Conservation (phyloP, 1,140 invertebrate genomes). For the Dreissena polymorpha region DNA sequence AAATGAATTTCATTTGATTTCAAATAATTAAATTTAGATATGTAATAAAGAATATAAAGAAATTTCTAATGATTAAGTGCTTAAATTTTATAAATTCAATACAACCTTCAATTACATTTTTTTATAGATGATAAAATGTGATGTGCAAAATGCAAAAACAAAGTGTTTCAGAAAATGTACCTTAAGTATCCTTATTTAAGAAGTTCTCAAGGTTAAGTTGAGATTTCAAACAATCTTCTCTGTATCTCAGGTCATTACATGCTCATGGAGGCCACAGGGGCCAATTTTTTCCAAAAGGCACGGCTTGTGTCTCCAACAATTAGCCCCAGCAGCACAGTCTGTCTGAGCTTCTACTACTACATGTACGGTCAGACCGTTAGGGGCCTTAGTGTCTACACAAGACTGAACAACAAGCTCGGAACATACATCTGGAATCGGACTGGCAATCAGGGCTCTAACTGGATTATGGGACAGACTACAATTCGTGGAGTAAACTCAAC, state of each 20-base stretch:
- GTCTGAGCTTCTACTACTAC: conserved; percentile 75
- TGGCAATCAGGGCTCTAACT: conserved; percentile 69
- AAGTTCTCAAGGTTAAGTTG: too few species aligned
- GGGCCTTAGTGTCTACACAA: conserved; percentile 65
- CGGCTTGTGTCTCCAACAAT: conserved; percentile 67
- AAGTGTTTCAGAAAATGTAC: too few species aligned
- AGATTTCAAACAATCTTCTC: too few species aligned
- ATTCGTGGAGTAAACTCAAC: conserved; percentile 55
- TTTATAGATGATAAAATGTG: too few species aligned
- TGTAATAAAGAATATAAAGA: too few species aligned
- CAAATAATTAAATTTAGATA: too few species aligned
- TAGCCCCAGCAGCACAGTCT: conserved; percentile 69
- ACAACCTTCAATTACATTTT: too few species aligned
- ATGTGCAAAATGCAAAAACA: too few species aligned
- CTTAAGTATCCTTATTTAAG: too few species aligned
- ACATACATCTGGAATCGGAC: conserved; percentile 63
- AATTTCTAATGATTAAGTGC: too few species aligned
- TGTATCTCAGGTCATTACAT: conserved; percentile 68
- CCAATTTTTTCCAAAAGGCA: conserved; percentile 65
- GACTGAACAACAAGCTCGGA: conserved; percentile 54
- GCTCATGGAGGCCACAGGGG: conserved; percentile 64
- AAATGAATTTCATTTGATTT: too few species aligned
- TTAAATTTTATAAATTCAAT: too few species aligned
- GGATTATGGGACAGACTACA: conserved; percentile 69
- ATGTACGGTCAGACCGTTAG: conserved; percentile 71